Base-by-base conservation (phyloP, 2,888 invertebrate genomes). In the Stegophylla sp. region DNA sequence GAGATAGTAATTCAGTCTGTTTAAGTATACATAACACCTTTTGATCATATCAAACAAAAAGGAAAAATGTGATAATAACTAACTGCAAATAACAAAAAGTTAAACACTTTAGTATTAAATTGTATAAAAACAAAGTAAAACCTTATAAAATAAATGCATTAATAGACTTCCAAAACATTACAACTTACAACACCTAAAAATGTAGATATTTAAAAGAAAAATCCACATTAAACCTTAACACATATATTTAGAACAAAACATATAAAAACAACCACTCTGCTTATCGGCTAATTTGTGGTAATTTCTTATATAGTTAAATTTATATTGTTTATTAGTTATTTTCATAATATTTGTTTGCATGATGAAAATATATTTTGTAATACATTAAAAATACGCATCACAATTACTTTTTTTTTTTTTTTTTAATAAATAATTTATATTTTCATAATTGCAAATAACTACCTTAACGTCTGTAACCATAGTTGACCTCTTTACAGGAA, bases 401-500 rank as follows among this genome's bases (percentile, higher is more conserved):
- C 20, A 74, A 48, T 63, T 61, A 34, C n/a, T 15, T 41, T 51
- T n/a, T n/a, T n/a, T n/a, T n/a, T n/a, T n/a, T n/a, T n/a, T n/a
- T n/a, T n/a, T n/a, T n/a, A n/a, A 41, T 28, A 74, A 3, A 20
- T 56, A 23, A 56, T 56, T 20, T 74, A 28, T 48, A 28, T 48
- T 59, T n/a, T 7, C 48, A 48, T 3, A 43, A 67, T 10, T n/a
- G 34, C 17, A 53, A 26, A n/a, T 51, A 76, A 28, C 66, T 79
- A 79, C 79, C 79, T 79, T 69, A 79, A 71, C 83, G 82, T 76
- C 82, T 82, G 59, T 83, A 83, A 45, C 83, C 83, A 43, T 83
- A 83, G 71, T 82, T 82, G 13, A 83, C 83, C 53, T 83, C 83
- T 9, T 82, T 82, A 76, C 83, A 83, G 75, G 83, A 83, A 26